Evolutionary conservation across 2,797 vertebrate species (phyloP).

Genomic region (Amblyraja radiata): DNA sequence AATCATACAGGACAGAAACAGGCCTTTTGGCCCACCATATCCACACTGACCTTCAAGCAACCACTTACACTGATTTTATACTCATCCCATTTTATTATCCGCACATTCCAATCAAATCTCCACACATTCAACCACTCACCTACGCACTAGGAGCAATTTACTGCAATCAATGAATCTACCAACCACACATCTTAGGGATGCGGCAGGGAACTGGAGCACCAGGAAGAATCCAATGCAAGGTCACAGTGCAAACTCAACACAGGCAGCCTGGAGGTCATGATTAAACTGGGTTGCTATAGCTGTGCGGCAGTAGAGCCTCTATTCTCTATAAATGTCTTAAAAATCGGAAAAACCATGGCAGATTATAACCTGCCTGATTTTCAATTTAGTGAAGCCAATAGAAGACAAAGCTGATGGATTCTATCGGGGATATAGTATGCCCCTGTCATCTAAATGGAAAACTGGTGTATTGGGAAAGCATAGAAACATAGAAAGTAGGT

Average conservation of each 20-base stretch:
- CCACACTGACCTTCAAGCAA: background rate
- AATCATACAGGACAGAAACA: background rate
- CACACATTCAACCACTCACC: too few species aligned
- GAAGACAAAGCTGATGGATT: background rate
- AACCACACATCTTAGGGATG: too few species aligned
- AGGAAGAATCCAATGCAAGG: too few species aligned
- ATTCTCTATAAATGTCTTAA: background rate
- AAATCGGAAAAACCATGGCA: background rate
- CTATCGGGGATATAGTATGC: background rate
- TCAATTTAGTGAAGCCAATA: background rate
- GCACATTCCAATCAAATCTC: background rate
- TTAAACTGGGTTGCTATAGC: too few species aligned
- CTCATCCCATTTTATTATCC: background rate
- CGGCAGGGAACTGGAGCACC: too few species aligned
- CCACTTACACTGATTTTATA: too few species aligned
- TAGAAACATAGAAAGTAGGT: too few species aligned
- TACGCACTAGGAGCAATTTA: too few species aligned
- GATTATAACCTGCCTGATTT: background rate
- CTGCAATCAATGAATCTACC: too few species aligned
- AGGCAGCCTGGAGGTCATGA: too few species aligned
- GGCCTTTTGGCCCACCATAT: background rate
- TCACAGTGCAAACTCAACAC: too few species aligned
- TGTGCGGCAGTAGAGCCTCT: too few species aligned
- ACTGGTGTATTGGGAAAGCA: background rate
- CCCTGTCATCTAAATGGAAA: background rate